Conservation (phyloP, 1,140 invertebrate species). For the Lepidotrigona ventralis region DNA sequence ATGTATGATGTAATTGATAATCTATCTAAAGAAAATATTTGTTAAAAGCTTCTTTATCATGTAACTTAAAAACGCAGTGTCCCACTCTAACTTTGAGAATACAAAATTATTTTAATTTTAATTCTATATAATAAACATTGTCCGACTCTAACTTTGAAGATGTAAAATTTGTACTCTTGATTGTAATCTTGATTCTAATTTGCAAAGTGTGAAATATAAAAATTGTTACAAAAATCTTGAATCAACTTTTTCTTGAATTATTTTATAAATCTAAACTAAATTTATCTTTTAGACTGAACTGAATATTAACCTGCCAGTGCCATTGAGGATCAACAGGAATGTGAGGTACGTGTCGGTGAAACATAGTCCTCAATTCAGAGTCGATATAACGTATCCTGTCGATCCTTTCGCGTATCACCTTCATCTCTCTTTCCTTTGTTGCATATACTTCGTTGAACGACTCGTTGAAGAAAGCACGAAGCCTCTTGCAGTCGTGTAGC, state of each 20-base stretch:
- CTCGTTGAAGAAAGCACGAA: slow-evolving; percentile 79
- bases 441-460: slow-evolving; percentile 77
- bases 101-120: background rate
- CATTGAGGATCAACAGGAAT: slow-evolving; percentile 70
- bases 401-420: slow-evolving; percentile 64
- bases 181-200: background rate
- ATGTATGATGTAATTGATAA: no score
- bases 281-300: background rate
- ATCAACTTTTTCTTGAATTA: background rate
- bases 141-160: no score
- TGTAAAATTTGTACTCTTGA: background rate
- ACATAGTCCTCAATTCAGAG: slow-evolving; percentile 70
- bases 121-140: background rate
- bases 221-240: no score
- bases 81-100: no score
- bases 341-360: slow-evolving; percentile 51
- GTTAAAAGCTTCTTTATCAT: no score
- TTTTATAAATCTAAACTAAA: background rate
- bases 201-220: background rate
- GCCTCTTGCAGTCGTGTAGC: slow-evolving; percentile 67
- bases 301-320: slow-evolving; percentile 56
- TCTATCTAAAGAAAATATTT: no score
- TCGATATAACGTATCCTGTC: slow-evolving; percentile 72
- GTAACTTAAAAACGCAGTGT: no score
- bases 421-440: slow-evolving; percentile 75